phyloP scores from a whole-genome alignment of 2,797 vertebrate genomes.

The Cirrhinus mrigala region DNA sequence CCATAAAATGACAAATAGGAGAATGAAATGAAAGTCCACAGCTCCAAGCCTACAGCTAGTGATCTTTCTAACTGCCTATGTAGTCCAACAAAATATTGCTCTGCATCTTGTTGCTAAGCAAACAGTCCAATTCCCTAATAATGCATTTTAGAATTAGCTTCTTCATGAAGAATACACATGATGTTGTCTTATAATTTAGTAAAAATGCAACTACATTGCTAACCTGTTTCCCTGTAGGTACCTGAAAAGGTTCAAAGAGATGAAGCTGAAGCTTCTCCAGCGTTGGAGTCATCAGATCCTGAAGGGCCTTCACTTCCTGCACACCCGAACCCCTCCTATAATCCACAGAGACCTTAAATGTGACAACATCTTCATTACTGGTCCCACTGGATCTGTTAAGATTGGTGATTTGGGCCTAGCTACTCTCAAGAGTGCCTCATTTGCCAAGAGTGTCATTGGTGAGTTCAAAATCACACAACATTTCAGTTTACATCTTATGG shows the following conservation, averaged over 20 bases:
- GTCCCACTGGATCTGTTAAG: constrained; percentile 91
- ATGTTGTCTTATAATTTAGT: not conserved
- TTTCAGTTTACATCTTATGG: not conserved
- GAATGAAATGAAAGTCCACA: not conserved
- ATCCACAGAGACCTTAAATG: constrained; percentile 97
- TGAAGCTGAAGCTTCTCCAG: constrained; percentile 94
- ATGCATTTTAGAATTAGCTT: not conserved
- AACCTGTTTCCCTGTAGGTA: constrained; percentile 77
- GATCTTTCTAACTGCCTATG: not conserved
- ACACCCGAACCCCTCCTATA: constrained; percentile 91
- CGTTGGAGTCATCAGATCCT: constrained; percentile 95
- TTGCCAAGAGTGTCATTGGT: constrained; percentile 97
- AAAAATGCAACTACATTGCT: not conserved
- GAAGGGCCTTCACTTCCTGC: constrained; percentile 93
- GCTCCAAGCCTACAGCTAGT: not conserved
- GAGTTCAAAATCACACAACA: constrained; percentile 6
- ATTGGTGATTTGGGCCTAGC: constrained; percentile 95
- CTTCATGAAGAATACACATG: not conserved
- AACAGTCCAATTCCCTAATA: not conserved
- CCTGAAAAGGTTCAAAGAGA: constrained; percentile 91
- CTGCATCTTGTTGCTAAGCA: no score
- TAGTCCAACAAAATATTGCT: not conserved
- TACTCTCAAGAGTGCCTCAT: constrained; percentile 92
- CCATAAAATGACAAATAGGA: not conserved
- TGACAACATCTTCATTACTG: constrained; percentile 97